A percentile compares a stretch with the other conserved stretches of the same genome.
Conservation (phyloP, 2,797 vertebrate species). For the Lacerta bilineata region DNA sequence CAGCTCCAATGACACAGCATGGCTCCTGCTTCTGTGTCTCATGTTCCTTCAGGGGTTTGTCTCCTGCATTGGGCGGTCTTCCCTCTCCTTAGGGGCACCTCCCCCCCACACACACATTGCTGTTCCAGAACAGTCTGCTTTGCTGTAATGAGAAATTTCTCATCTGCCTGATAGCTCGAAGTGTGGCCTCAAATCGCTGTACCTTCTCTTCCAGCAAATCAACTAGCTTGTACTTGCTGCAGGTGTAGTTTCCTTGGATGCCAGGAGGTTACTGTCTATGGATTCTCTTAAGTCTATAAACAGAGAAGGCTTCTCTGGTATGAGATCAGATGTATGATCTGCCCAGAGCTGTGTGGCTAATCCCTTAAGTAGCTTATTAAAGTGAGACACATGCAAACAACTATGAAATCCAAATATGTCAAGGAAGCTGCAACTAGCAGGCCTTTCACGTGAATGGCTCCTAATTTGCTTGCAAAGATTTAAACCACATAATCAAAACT, state of each 20-base stretch:
- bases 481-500: neutral
- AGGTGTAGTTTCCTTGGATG: neutral
- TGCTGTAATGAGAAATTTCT: too few relatives aligned
- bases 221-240: too few relatives aligned
- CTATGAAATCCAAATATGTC: neutral
- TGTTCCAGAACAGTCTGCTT: too few relatives aligned
- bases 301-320: neutral
- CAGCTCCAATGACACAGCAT: too few relatives aligned
- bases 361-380: neutral
- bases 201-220: too few relatives aligned
- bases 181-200: too few relatives aligned
- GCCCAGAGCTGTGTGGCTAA: neutral
- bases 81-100: too few relatives aligned
- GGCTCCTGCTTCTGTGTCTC: too few relatives aligned
- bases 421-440: neutral
- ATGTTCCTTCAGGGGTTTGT: too few relatives aligned
- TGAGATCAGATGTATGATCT: slow-evolving; percentile 20
- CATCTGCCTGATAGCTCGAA: too few relatives aligned
- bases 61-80: too few relatives aligned
- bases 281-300: neutral
- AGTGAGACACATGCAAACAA: neutral
- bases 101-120: too few relatives aligned
- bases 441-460: neutral
- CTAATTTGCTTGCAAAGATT: neutral
- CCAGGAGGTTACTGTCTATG: neutral